Evolutionary conservation across 2,888 invertebrate genomes (phyloP).

Genomic region (Strigamia crassipes): DNA sequence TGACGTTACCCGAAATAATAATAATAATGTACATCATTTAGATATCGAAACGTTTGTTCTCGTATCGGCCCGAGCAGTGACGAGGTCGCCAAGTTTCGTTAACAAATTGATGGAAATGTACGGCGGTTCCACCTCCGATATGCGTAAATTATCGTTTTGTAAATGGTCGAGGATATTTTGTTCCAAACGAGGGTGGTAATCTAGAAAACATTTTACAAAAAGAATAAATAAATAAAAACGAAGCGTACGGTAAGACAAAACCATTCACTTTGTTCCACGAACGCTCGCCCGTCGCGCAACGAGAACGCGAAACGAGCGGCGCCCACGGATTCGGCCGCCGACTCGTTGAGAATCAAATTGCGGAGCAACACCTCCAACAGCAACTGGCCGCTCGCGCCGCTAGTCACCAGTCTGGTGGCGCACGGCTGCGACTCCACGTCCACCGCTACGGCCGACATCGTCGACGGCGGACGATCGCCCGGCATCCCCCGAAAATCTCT

Average conservation of each 20-base stretch:
- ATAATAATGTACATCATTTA: neutral
- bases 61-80: neutral
- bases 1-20: no score
- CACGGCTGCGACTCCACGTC: neutral
- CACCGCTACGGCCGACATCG: neutral
- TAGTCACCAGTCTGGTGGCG: neutral
- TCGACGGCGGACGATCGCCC: neutral
- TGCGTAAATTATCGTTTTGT: neutral
- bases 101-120: constrained; percentile 32
- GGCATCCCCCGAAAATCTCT: neutral
- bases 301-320: neutral
- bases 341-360: neutral
- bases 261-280: neutral
- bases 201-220: neutral
- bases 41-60: neutral
- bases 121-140: neutral
- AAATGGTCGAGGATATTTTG: neutral
- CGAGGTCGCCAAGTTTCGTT: neutral
- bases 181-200: neutral
- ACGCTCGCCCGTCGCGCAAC: neutral
- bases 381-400: neutral
- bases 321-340: neutral
- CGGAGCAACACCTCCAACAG: neutral
- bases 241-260: neutral
- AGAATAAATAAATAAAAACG: neutral